A percentile compares a stretch with the other conserved stretches of the same genome.
These are phyloP conservation scores for Phyllotreta striolata DNA, from an alignment of 2,888 invertebrate genomes.

Conservation along the genomic window DNA sequence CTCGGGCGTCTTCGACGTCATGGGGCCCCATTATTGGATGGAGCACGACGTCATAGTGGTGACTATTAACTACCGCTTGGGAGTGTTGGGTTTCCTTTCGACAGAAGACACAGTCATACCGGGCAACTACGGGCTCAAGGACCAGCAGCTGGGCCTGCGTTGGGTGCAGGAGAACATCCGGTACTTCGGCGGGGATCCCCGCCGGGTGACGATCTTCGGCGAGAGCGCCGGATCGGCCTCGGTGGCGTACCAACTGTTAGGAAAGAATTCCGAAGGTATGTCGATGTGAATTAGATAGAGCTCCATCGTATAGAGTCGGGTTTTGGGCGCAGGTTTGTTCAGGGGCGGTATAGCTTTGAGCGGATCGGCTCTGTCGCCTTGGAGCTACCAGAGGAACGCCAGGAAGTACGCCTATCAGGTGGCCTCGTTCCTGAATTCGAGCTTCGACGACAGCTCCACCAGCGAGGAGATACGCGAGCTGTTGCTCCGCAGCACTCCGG, in stretches of 20 bases:
- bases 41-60: slow-evolving; percentile 52
- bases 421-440: slow-evolving; percentile 16
- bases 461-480: slow-evolving; percentile 34
- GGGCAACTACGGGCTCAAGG: slow-evolving; percentile 44
- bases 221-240: slow-evolving; percentile 31
- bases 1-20: slow-evolving; percentile 43
- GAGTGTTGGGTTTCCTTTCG: slow-evolving; percentile 45
- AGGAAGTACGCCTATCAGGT: slow-evolving; percentile 27
- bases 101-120: slow-evolving; percentile 40
- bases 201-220: slow-evolving; percentile 30
- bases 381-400: slow-evolving; percentile 45
- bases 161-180: slow-evolving; percentile 36
- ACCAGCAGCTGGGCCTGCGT: slow-evolving; percentile 40
- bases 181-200: slow-evolving; percentile 34
- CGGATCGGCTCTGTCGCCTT: slow-evolving; percentile 44
- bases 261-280: slow-evolving; percentile 26
- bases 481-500: slow-evolving; percentile 32
- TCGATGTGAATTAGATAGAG: slow-evolving; percentile 11
- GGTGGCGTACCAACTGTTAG: slow-evolving; percentile 29
- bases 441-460: slow-evolving; percentile 19
- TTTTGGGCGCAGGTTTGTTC: slow-evolving; percentile 36
- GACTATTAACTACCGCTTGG: slow-evolving; percentile 48
- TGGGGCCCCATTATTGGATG: slow-evolving; percentile 56
- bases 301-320: slow-evolving; percentile 4
- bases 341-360: slow-evolving; percentile 45